A percentile compares a stretch with the other conserved stretches of the same genome.
Conservation (phyloP, 1,140 invertebrate species). For the Diachasma alloeum region DNA sequence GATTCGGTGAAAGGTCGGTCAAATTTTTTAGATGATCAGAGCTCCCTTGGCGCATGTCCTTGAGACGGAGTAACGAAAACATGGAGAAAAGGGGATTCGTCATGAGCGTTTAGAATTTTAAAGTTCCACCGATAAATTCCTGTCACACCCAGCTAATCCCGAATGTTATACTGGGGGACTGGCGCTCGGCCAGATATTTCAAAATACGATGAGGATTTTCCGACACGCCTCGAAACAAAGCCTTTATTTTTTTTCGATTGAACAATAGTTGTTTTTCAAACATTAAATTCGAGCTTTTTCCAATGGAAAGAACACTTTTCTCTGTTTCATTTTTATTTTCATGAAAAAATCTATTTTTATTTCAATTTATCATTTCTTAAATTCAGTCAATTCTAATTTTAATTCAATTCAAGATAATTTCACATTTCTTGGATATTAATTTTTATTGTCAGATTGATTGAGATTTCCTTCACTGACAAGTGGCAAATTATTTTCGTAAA, state of each 20-base stretch:
- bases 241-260: no score
- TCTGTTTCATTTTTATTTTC: no score
- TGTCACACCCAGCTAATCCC: neutral
- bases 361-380: no score
- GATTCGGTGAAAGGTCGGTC: neutral
- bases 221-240: slow-evolving; percentile 22
- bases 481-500: no score
- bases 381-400: no score
- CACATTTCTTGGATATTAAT: no score
- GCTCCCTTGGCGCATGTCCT: neutral
- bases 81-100: neutral
- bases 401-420: no score
- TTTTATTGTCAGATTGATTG: no score
- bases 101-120: slow-evolving; percentile 19
- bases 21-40: neutral
- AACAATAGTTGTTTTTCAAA: slow-evolving; percentile 4
- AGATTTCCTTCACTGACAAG: no score
- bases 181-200: slow-evolving; percentile 25
- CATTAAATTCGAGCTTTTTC: no score
- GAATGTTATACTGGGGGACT: slow-evolving; percentile 14
- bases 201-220: slow-evolving; percentile 27
- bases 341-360: no score
- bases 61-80: neutral
- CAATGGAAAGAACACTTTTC: no score
- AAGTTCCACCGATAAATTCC: slow-evolving; percentile 24